Evolutionary conservation across 2,888 invertebrate genomes (phyloP), one percentile per base, ranked within the genome.

Genomic region (Heliconius sara): DNA sequence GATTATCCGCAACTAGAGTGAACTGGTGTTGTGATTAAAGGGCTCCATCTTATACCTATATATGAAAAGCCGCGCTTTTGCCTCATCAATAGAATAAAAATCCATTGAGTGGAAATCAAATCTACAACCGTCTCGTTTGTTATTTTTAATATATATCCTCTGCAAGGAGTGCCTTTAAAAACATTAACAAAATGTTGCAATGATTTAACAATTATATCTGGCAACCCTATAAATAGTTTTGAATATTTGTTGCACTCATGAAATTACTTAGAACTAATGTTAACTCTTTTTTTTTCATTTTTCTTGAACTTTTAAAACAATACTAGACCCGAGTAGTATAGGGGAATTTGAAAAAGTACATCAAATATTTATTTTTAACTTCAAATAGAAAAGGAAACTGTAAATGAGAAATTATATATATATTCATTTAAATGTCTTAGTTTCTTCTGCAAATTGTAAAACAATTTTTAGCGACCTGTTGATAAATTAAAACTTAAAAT

Each of bases 261-360:
- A 13, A 76, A 79, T 78, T 67, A 39, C 73, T 73, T 19, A 52
- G 75, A 73, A 43, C 19, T 75, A 63, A 47, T 76, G 57, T 78
- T 3, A n/a, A 67, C 67, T 75, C 34, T 34, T 73, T 27, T 43
- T 65, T 65, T 75, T 43, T 34, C n/a, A 65, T 75, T 65, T 25
- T 19, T 25, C 9, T 63, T 43, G 63, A 43, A n/a, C 34, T 73
- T 60, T 73, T 16, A 34, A 73, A 73, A 73, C 34, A 73, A 34
- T 73, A 60, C 39, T 39, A n/a, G 34, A 7, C 3, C 16, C 57
- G 60, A 73, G 73, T 6, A 25, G n/a, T 34, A 60, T 25, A 70
- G 25, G 57, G 34, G 52, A 60, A 72, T 57, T 73, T 34, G 16
- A 70, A 25, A 25, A 70, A 70, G 3, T 70, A 39, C 34, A 66